Conservation (phyloP, 2,888 invertebrate species). For the Quadroppia sp. region DNA sequence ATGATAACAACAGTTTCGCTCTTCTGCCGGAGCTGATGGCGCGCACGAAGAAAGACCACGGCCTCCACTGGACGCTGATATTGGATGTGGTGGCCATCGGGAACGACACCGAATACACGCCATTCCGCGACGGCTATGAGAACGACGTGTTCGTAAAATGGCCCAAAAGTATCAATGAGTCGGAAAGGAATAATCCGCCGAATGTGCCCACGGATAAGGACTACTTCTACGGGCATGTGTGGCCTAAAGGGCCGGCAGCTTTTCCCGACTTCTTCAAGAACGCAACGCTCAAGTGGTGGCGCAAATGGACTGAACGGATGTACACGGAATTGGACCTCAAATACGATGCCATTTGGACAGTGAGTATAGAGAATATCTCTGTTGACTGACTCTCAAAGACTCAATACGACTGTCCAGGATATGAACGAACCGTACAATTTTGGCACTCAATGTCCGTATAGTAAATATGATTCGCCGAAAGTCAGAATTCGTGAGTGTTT, state of each 20-base stretch:
- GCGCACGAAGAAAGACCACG: not conserved
- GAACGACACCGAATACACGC: not conserved
- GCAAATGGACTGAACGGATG: slow-evolving; percentile 48
- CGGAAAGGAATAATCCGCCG: not conserved
- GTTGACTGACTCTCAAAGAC: too few species aligned
- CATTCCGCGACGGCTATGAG: slow-evolving; percentile 9
- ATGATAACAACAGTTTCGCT: slow-evolving; percentile 61
- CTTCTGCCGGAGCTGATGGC: slow-evolving; percentile 65
- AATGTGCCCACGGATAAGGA: slow-evolving; percentile 11
- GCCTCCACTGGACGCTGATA: not conserved
- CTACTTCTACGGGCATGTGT: slow-evolving; percentile 61
- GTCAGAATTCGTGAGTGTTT: slow-evolving; percentile 46
- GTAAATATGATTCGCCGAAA: slow-evolving; percentile 48
- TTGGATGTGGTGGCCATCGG: not conserved
- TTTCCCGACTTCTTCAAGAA: slow-evolving; percentile 50
- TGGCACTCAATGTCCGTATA: slow-evolving; percentile 50
- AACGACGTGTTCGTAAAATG: slow-evolving; percentile 6
- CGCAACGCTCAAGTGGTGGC: slow-evolving; percentile 48
- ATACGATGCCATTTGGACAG: slow-evolving; percentile 45
- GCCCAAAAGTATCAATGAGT: not conserved
- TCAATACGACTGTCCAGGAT: slow-evolving; percentile 50
- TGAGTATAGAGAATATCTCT: too few species aligned
- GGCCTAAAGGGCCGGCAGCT: slow-evolving; percentile 48
- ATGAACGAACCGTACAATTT: slow-evolving; percentile 56
- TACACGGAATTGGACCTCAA: slow-evolving; percentile 45